A percentile compares a stretch with the other conserved stretches of the same genome.
These are phyloP conservation scores for Lerema accius DNA, from an alignment of 1,140 invertebrate genomes.

Conservation along the genomic window DNA sequence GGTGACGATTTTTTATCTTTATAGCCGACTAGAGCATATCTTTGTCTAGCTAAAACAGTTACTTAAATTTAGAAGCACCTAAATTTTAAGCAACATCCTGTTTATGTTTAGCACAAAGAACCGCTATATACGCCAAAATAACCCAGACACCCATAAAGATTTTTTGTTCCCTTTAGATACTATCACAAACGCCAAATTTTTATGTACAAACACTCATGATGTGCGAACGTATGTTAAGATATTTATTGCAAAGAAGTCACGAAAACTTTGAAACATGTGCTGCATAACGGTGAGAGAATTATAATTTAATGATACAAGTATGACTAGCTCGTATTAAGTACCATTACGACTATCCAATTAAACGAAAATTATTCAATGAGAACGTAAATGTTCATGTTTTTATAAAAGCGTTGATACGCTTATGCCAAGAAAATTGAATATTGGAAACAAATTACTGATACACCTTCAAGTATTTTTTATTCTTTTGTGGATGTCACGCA, in stretches of 20 bases:
- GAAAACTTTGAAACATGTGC: background rate
- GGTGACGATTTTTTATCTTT: constrained; percentile 25
- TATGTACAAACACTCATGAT: constrained; percentile 17
- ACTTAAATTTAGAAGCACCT: constrained; percentile 14
- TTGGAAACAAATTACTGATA: background rate
- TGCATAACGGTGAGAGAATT: constrained; percentile 25
- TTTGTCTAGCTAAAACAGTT: constrained; percentile 16
- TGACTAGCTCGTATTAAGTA: too few species aligned
- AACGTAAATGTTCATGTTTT: too few species aligned
- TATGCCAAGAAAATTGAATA: background rate
- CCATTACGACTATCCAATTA: too few species aligned
- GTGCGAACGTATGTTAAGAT: constrained; percentile 15
- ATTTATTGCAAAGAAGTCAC: constrained; percentile 28
- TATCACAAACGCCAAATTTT: constrained; percentile 5
- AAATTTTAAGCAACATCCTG: constrained; percentile 20
- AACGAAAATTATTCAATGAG: too few species aligned
- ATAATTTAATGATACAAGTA: too few species aligned
- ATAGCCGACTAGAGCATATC: constrained; percentile 24
- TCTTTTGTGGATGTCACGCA: too few species aligned
- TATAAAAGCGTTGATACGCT: too few species aligned
- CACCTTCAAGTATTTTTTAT: too few species aligned
- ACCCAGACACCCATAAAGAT: constrained; percentile 6
- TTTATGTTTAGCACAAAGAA: constrained; percentile 18
- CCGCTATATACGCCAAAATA: constrained; percentile 12
- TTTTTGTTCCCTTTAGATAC: constrained; percentile 20